These are phyloP conservation scores for Litocranius walleri DNA, from an alignment of 2,113 vertebrate species.

Conservation along the genomic window DNA sequence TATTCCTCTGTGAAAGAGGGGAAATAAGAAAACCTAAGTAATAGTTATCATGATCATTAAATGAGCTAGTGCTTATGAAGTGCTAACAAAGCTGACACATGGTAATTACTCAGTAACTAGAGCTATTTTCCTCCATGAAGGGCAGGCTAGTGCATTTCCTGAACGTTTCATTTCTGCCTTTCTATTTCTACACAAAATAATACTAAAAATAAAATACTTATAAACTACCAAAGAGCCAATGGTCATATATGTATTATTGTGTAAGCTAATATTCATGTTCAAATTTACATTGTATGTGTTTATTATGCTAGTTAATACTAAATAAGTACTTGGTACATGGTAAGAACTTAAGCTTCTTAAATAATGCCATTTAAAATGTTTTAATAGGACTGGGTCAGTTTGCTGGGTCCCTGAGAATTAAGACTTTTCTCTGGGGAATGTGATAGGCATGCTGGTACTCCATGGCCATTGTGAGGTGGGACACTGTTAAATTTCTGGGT, in stretches of 20 bases:
- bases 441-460: background rate
- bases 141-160: background rate
- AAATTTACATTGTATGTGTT: background rate
- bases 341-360: background rate
- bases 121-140: background rate
- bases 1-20: background rate
- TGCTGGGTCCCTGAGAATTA: background rate
- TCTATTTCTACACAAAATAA: conserved; percentile 5
- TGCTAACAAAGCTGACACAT: background rate
- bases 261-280: background rate
- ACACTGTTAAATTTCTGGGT: background rate
- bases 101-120: background rate
- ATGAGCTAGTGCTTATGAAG: background rate
- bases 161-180: background rate
- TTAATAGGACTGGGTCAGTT: background rate
- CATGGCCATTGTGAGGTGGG: too few species aligned
- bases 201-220: background rate
- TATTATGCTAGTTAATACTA: background rate
- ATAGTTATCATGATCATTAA: background rate
- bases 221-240: background rate
- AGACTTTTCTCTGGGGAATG: background rate
- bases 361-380: background rate
- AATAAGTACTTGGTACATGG: background rate
- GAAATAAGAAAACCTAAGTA: background rate
- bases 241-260: background rate